Conservation (phyloP, 2,888 invertebrate genomes). For the Hirtodrosophila cameraria region DNA sequence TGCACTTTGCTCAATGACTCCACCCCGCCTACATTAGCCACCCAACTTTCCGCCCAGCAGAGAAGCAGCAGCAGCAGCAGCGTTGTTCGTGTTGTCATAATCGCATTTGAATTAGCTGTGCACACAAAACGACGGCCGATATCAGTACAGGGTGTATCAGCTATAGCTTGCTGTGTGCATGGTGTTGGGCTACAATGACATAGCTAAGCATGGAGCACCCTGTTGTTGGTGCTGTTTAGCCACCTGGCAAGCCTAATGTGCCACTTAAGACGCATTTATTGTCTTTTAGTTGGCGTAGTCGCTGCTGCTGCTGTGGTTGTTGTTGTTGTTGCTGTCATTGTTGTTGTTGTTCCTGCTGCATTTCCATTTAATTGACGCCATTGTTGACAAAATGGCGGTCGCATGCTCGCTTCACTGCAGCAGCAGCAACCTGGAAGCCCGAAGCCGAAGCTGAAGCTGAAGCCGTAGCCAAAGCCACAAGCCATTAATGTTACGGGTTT, state of each 20-base stretch:
- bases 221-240: conserved; percentile 31
- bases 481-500: conserved; percentile 54
- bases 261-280: conserved; percentile 78
- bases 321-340: conserved; percentile 22
- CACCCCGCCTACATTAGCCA: conserved; percentile 4
- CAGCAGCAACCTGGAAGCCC: too few species aligned
- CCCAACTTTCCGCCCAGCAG: too few species aligned
- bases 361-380: conserved; percentile 78
- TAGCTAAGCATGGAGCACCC: conserved; percentile 35
- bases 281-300: conserved; percentile 53
- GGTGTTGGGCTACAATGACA: not conserved
- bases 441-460: too few species aligned
- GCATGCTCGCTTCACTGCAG: conserved; percentile 44
- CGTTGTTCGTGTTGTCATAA: conserved; percentile 74
- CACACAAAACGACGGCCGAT: conserved; percentile 58
- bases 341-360: conserved; percentile 52
- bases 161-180: not conserved
- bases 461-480: conserved; percentile 43
- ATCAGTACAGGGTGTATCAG: conserved; percentile 56
- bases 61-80: too few species aligned
- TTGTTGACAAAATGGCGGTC: conserved; percentile 77
- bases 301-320: conserved; percentile 21
- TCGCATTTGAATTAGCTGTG: conserved; percentile 77
- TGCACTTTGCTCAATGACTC: conserved; percentile 16
- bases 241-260: conserved; percentile 71